Conservation (phyloP, 2,797 vertebrate genomes). For the Nannoperca obscura region DNA sequence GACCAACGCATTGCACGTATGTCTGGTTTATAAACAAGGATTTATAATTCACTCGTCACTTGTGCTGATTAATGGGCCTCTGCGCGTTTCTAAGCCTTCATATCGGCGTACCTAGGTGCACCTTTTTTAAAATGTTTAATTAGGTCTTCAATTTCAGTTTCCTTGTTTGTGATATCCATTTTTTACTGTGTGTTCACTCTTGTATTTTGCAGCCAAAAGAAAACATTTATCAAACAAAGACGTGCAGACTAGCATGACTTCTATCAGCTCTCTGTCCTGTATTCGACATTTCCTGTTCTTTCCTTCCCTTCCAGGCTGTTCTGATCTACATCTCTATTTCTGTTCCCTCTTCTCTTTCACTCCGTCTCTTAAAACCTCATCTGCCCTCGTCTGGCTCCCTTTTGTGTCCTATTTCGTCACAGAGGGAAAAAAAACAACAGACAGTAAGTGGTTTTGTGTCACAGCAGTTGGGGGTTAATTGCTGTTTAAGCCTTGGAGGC, state of each 20-base stretch:
- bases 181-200: background rate
- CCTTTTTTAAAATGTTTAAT: background rate
- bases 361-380: background rate
- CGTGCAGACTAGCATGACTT: conserved; percentile 5
- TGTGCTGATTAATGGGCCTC: no score
- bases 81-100: no score
- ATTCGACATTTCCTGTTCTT: background rate
- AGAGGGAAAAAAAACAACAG: background rate
- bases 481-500: conserved; percentile 58
- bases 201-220: background rate
- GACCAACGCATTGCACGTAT: no score
- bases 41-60: no score
- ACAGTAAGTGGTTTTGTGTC: conserved; percentile 57
- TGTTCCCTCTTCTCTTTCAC: background rate
- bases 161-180: background rate
- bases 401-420: conserved; percentile 42
- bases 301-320: background rate
- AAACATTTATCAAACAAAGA: conserved; percentile 26
- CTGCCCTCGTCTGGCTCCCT: conserved; percentile 15
- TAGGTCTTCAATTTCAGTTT: background rate
- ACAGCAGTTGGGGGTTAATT: conserved; percentile 60
- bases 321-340: conserved; percentile 21
- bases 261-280: background rate
- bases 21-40: no score
- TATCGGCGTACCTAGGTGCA: no score